A percentile compares a stretch with the other conserved stretches of the same genome.
Conservation (phyloP, 2,113 vertebrate species). For the Microtus pennsylvanicus region DNA sequence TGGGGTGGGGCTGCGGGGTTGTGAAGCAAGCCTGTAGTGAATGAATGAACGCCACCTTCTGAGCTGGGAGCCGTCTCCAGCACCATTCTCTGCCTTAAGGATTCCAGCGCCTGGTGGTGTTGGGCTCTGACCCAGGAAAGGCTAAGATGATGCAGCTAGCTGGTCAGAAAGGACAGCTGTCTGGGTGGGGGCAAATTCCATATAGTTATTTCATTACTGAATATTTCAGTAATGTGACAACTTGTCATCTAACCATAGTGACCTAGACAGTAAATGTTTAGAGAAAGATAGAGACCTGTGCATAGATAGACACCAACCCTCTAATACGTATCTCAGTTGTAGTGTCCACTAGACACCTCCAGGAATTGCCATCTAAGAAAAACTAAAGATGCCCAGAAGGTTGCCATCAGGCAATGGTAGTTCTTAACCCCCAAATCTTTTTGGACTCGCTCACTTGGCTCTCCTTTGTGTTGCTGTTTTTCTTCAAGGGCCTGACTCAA, state of each 20-base stretch:
- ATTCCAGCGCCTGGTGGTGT: background rate
- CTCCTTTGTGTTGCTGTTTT: slow-evolving; percentile 66
- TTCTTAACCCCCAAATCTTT: slow-evolving; percentile 35
- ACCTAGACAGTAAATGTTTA: background rate
- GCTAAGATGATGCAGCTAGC: background rate
- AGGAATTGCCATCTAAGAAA: background rate
- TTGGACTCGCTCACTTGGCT: slow-evolving; percentile 19
- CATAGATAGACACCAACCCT: background rate
- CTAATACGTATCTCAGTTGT: background rate
- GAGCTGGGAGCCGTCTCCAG: background rate
- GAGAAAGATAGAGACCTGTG: background rate
- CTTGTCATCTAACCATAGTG: background rate
- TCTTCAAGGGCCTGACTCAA: slow-evolving; percentile 9
- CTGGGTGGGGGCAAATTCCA: background rate
- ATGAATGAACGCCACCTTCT: background rate
- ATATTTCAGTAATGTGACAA: slow-evolving; percentile 17
- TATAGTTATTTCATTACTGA: background rate
- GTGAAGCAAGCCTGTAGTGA: background rate
- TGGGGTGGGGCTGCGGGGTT: background rate
- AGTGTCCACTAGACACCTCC: background rate
- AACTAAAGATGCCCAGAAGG: background rate
- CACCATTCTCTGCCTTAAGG: background rate
- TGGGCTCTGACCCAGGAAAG: background rate
- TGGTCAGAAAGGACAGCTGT: background rate
- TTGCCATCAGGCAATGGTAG: background rate